Percentiles rank a stretch among this genome's conserved stretches.
Evolutionary conservation across 2,888 invertebrate genomes (phyloP).

Genomic region (Sphaerophoria taeniata): DNA sequence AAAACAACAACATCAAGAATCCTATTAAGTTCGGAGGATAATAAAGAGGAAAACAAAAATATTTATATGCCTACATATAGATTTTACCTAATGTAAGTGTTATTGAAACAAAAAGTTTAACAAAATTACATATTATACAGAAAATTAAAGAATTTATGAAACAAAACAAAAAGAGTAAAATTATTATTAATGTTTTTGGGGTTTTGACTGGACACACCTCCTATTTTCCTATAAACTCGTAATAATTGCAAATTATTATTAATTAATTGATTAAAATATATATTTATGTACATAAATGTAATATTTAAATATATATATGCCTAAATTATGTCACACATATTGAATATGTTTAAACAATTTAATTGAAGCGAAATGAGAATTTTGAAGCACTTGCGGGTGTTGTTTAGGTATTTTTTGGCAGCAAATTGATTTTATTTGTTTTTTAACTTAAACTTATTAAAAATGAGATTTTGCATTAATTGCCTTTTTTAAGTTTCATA

Average conservation of each 20-base stretch:
- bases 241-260: slow-evolving; percentile 63
- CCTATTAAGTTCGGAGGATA: slow-evolving; percentile 51
- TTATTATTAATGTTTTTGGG: slow-evolving; percentile 52
- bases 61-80: slow-evolving; percentile 52
- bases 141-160: slow-evolving; percentile 44
- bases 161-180: slow-evolving; percentile 25
- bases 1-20: slow-evolving; percentile 37
- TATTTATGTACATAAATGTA: slow-evolving; percentile 25
- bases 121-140: slow-evolving; percentile 52
- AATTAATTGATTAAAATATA: slow-evolving; percentile 3
- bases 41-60: slow-evolving; percentile 24
- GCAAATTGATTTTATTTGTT: slow-evolving; percentile 41
- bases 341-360: slow-evolving; percentile 30
- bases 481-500: neutral
- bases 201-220: slow-evolving; percentile 68
- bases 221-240: slow-evolving; percentile 72
- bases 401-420: slow-evolving; percentile 46
- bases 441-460: neutral
- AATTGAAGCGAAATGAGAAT: slow-evolving; percentile 5
- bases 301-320: slow-evolving; percentile 38
- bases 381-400: slow-evolving; percentile 35
- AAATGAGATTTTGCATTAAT: slow-evolving; percentile 56
- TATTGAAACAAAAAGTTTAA: slow-evolving; percentile 60
- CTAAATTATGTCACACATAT: slow-evolving; percentile 50
- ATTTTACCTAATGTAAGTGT: slow-evolving; percentile 54